These are phyloP conservation scores for Caradrina kadenii DNA, from an alignment of 2,888 invertebrate species.

Conservation along the genomic window DNA sequence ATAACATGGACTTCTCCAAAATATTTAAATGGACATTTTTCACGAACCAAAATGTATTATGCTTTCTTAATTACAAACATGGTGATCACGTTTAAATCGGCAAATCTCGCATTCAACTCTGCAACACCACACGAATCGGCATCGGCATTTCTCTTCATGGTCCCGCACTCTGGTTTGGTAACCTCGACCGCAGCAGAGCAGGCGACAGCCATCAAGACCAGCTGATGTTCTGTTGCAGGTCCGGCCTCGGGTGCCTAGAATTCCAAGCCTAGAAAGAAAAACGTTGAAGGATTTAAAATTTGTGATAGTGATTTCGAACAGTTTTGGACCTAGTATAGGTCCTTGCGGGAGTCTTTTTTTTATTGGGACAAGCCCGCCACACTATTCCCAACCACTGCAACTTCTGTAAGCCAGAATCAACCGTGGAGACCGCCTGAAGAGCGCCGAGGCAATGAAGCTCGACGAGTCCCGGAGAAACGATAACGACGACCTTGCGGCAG, in stretches of 20 bases:
- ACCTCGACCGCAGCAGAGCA: constrained; percentile 97
- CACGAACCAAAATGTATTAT: not conserved
- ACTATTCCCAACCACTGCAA: no score
- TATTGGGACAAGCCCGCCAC: no score
- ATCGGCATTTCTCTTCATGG: constrained; percentile 96
- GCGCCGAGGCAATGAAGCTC: no score
- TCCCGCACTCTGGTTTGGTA: constrained; percentile 95
- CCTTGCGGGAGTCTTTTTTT: not conserved
- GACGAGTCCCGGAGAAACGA: no score
- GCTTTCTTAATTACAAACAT: constrained; percentile 94
- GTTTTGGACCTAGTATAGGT: not conserved
- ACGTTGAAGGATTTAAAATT: not conserved
- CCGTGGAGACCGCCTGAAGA: no score
- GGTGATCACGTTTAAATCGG: constrained; percentile 94
- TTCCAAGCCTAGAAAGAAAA: constrained; percentile 91
- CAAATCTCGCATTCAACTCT: constrained; percentile 96
- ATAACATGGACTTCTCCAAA: constrained; percentile 32
- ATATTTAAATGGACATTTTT: not conserved
- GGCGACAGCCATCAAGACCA: constrained; percentile 96
- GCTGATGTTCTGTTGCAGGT: constrained; percentile 96
- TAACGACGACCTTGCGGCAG: no score
- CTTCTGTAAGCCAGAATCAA: no score
- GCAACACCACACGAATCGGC: constrained; percentile 98
- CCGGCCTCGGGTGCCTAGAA: constrained; percentile 95
- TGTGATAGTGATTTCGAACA: not conserved